A percentile compares a stretch with the other conserved stretches of the same genome.
Evolutionary conservation across 2,113 vertebrate species (phyloP).

Genomic region (Apaloderma vittatum): DNA sequence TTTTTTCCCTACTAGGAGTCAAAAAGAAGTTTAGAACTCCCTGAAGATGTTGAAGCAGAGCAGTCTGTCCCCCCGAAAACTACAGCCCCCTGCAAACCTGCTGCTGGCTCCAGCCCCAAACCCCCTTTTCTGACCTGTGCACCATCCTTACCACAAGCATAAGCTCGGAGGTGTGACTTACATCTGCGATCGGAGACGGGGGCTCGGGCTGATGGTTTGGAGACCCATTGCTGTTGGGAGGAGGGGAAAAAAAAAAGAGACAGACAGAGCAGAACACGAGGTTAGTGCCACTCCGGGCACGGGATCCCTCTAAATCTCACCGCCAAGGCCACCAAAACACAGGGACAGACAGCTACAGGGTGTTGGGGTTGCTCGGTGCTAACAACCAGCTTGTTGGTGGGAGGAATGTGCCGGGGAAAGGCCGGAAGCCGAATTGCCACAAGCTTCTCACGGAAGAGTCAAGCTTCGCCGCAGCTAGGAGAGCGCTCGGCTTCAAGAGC

Average conservation of each 20-base stretch:
- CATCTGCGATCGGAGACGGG: conserved; percentile 78
- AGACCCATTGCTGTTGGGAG: conserved; percentile 88
- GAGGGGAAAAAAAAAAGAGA: conserved; percentile 26
- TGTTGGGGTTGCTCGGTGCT: too few species aligned
- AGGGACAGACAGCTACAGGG: background rate
- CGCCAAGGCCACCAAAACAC: rapidly evolving
- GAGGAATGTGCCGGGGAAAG: rapidly evolving
- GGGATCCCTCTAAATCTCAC: background rate
- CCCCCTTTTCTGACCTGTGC: background rate
- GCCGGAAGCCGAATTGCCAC: background rate
- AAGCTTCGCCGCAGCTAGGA: background rate
- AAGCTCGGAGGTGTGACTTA: conserved; percentile 70
- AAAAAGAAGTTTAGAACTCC: background rate
- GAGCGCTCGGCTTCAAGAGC: background rate
- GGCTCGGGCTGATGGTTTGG: conserved; percentile 87
- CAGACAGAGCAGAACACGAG: background rate
- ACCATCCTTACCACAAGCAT: conserved; percentile 1
- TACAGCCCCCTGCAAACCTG: rapidly evolving
- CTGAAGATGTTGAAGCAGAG: background rate
- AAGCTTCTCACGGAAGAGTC: background rate
- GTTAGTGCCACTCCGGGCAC: rapidly evolving
- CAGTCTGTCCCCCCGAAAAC: background rate
- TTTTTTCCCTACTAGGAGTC: too few species aligned
- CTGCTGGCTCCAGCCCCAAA: background rate
- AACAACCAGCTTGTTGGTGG: too few species aligned